Percentiles rank a stretch among this genome's conserved stretches.
These are phyloP conservation scores for Drosophila erecta DNA, from an alignment of 1,140 invertebrate species.

Conservation along the genomic window DNA sequence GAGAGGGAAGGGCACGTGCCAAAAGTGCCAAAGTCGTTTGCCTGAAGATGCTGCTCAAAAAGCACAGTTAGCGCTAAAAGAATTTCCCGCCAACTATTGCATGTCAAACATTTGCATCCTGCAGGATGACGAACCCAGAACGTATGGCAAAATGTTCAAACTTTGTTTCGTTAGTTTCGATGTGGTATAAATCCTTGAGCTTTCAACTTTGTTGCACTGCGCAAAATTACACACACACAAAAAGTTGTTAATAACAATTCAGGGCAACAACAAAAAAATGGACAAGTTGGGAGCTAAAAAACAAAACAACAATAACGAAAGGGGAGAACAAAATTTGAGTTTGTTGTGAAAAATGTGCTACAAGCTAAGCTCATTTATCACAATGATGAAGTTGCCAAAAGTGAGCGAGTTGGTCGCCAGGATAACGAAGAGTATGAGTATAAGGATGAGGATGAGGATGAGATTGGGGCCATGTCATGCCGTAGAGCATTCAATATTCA, in stretches of 20 bases:
- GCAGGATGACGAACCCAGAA: slow-evolving; percentile 49
- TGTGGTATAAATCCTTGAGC: slow-evolving; percentile 70
- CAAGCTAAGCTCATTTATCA: slow-evolving; percentile 69
- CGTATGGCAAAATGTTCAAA: slow-evolving; percentile 67
- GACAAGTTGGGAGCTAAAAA: slow-evolving; percentile 34
- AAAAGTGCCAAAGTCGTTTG: slow-evolving; percentile 69
- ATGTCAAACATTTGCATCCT: slow-evolving; percentile 61
- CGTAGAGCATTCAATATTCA: slow-evolving; percentile 53
- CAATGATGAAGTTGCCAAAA: slow-evolving; percentile 70
- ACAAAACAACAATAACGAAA: slow-evolving; percentile 1
- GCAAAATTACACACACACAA: slow-evolving; percentile 27
- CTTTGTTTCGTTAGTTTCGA: slow-evolving; percentile 66
- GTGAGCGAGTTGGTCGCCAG: slow-evolving; percentile 1
- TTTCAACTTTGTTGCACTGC: slow-evolving; percentile 60
- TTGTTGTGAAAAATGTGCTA: slow-evolving; percentile 57
- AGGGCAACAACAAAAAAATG: slow-evolving; percentile 9
- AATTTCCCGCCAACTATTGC: slow-evolving; percentile 36
- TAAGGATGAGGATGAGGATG: not conserved
- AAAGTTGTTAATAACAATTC: slow-evolving; percentile 74
- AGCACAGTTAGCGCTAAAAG: slow-evolving; percentile 51
- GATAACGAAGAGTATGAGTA: too few species aligned
- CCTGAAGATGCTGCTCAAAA: slow-evolving; percentile 46
- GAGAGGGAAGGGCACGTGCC: slow-evolving; percentile 47
- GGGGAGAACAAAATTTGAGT: slow-evolving; percentile 41
- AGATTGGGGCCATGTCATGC: slow-evolving; percentile 35